Base-by-base conservation (phyloP, 2,797 vertebrate genomes). In the Urophycis tenuis region DNA sequence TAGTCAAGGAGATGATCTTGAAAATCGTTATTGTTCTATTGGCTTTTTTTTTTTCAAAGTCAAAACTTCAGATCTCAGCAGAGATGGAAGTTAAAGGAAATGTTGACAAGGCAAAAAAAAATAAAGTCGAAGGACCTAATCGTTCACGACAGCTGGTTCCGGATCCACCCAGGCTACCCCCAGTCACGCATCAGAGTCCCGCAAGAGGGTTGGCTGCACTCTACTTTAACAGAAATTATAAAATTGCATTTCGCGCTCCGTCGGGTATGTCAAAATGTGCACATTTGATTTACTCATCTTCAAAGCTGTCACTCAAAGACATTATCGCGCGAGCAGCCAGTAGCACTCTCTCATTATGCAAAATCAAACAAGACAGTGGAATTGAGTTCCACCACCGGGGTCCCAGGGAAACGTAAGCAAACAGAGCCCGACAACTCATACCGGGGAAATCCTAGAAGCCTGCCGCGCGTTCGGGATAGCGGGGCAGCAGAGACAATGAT, bases 291-390 rank as follows among this genome's bases (percentile, higher is more conserved):
- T 81, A 31, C 80, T 85, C 80, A 84, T 89, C 83, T 85, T 85
- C 80, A 80, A 45, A 64, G 82, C 86, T 87, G 90, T 90, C 90
- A 90, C 80, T 91, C 87, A 87, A 75, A 81, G 76, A 86, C 84
- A 81, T 89, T 84, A 90, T 89, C 81, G 83, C 81, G 84, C 78
- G 84, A 89, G 85, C 84, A 88, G 83, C 84, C 84, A 83, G 87
- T 85, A 88, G 86, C 81, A 25, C n/a, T 32, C 77, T 84, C 83
- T 89, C 83, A 90, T 89, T 90, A 91, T 91, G 89, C 86, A 91
- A 87, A 91, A 88, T 91, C 91, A 91, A 90, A 92, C 91, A 90
- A 89, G 90, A 85, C 87, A 84, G 82, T 81, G 84, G 86, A 90
- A 92, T 89, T 89, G 89, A 88, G 86, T 89, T 89, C 60, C 60